Evolutionary conservation across 2,888 invertebrate genomes (phyloP).

Genomic region (Diarsia dahlii): DNA sequence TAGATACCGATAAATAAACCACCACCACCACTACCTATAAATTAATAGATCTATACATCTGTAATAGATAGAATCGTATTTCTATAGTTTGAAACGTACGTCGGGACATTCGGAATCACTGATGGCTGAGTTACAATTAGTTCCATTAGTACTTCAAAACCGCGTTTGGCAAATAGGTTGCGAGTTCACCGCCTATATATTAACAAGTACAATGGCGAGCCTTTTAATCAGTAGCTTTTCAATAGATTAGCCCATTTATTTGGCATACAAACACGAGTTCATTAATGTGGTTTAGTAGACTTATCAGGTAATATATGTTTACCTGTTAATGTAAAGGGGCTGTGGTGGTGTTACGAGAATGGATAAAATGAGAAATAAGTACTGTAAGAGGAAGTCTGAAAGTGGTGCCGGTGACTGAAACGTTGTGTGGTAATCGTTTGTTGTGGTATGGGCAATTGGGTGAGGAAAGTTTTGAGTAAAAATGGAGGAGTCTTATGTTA

Average conservation of each 20-base stretch:
- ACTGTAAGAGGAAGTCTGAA: too few species aligned
- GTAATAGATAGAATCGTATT: neutral
- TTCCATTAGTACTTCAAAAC: constrained; percentile 42
- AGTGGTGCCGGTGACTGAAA: too few species aligned
- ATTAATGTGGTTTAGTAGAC: neutral
- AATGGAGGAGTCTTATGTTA: too few species aligned
- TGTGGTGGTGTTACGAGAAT: too few species aligned
- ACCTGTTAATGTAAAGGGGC: too few species aligned
- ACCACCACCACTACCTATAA: too few species aligned
- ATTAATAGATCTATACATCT: neutral
- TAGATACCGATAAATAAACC: too few species aligned
- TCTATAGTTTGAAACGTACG: neutral
- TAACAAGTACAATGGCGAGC: constrained; percentile 17
- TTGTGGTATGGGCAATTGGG: too few species aligned
- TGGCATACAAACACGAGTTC: neutral
- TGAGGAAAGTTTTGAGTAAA: too few species aligned
- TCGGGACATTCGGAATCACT: constrained; percentile 9
- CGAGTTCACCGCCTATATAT: constrained; percentile 34
- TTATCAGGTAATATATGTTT: too few species aligned
- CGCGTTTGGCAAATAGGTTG: constrained; percentile 45
- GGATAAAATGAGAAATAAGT: too few species aligned
- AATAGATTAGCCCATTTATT: constrained; percentile 35
- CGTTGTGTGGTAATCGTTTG: too few species aligned
- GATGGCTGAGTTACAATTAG: constrained; percentile 36
- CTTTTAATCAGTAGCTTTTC: constrained; percentile 44